Evolutionary conservation across 2,113 vertebrate species (phyloP).

Genomic region (Patagioenas fasciata): DNA sequence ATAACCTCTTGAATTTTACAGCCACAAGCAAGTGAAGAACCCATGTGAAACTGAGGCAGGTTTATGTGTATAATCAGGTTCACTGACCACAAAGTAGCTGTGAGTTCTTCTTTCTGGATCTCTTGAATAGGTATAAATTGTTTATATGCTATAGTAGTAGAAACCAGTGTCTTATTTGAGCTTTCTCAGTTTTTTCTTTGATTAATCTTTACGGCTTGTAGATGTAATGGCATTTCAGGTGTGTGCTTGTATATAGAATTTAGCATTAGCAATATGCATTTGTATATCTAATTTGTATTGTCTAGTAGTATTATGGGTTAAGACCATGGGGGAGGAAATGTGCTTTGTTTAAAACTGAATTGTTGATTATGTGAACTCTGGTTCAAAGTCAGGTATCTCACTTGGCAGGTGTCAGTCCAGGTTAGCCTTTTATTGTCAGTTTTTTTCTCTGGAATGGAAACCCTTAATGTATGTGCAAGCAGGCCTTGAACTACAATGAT

Average conservation of each 20-base stretch:
- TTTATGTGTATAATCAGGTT: not conserved
- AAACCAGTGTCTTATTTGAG: not conserved
- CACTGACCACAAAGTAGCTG: not conserved
- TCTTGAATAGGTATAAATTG: not conserved
- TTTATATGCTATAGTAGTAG: not conserved
- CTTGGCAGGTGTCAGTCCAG: not conserved
- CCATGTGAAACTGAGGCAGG: not conserved
- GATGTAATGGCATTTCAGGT: not conserved
- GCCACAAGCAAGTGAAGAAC: too few species aligned
- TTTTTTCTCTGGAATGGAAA: not conserved
- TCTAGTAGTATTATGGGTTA: not conserved
- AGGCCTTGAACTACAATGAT: not conserved
- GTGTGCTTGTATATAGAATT: not conserved
- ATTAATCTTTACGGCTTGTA: not conserved
- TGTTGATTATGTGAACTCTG: not conserved
- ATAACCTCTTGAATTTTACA: too few species aligned
- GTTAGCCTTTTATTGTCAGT: not conserved
- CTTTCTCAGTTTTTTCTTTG: accelerated
- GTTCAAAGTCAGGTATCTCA: not conserved
- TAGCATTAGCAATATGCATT: not conserved
- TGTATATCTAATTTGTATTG: not conserved
- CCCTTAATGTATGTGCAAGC: not conserved
- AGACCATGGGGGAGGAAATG: not conserved
- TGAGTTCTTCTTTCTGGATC: not conserved
- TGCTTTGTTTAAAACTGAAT: not conserved